These are phyloP conservation scores for Chymomyza costata DNA, from an alignment of 1,140 invertebrate genomes.

Conservation along the genomic window DNA sequence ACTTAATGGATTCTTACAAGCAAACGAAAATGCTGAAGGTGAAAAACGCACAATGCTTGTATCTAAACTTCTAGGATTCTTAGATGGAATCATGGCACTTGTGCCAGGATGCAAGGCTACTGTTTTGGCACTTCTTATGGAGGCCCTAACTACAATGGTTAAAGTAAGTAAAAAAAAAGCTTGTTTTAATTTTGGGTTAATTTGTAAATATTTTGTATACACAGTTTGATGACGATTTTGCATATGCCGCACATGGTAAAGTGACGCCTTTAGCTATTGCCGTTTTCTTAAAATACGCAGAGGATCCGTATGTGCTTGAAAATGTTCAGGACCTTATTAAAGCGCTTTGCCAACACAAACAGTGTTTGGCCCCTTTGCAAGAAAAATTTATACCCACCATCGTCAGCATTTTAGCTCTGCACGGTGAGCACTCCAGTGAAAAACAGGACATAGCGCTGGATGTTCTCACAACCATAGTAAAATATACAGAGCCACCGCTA, in stretches of 20 bases:
- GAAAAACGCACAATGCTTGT: slow-evolving; percentile 58
- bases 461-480: slow-evolving; percentile 80
- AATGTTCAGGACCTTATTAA: slow-evolving; percentile 83
- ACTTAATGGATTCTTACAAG: slow-evolving; percentile 77
- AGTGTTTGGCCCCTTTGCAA: slow-evolving; percentile 80
- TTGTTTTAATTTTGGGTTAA: not conserved
- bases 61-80: slow-evolving; percentile 55
- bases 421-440: slow-evolving; percentile 44
- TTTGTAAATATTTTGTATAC: too few relatives aligned
- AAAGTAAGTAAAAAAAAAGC: slow-evolving; percentile 75
- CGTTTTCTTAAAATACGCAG: slow-evolving; percentile 82
- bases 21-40: slow-evolving; percentile 75
- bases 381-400: slow-evolving; percentile 84
- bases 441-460: slow-evolving; percentile 80
- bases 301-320: slow-evolving; percentile 81
- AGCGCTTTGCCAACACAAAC: slow-evolving; percentile 80
- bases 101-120: slow-evolving; percentile 77
- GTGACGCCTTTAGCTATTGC: slow-evolving; percentile 84
- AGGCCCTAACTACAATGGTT: slow-evolving; percentile 82
- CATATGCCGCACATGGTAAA: slow-evolving; percentile 81
- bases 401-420: slow-evolving; percentile 74
- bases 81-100: slow-evolving; percentile 62
- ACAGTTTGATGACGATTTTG: slow-evolving; percentile 82
- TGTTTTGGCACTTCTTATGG: slow-evolving; percentile 82
- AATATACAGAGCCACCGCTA: slow-evolving; percentile 79